Conservation (phyloP, 2,888 invertebrate genomes). For the Molanna angustata region DNA sequence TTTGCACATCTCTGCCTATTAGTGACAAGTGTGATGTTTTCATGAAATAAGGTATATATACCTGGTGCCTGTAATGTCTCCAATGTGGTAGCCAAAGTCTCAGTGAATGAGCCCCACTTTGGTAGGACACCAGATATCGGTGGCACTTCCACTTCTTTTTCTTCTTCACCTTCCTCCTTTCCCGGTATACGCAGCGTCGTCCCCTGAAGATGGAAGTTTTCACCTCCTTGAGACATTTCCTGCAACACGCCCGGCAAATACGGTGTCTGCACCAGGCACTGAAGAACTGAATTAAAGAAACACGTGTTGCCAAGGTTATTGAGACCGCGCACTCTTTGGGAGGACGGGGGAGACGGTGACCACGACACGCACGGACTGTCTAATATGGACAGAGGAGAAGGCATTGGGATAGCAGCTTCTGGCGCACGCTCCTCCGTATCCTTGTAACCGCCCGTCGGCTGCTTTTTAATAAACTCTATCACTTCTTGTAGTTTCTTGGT, state of each 20-base stretch:
- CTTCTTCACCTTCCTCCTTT: conserved; percentile 35
- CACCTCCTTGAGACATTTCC: conserved; percentile 66
- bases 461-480: conserved; percentile 69
- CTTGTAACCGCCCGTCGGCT: conserved; percentile 33
- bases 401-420: conserved; percentile 33
- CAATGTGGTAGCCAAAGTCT: conserved; percentile 66
- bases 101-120: conserved; percentile 67
- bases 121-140: conserved; percentile 65
- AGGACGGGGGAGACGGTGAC: conserved; percentile 32
- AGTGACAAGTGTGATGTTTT: too few species aligned
- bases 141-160: conserved; percentile 57
- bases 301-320: conserved; percentile 94
- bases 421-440: conserved; percentile 34
- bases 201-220: conserved; percentile 70
- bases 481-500: conserved; percentile 70
- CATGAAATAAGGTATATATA: conserved; percentile 19
- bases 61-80: conserved; percentile 61
- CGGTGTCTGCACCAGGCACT: conserved; percentile 86
- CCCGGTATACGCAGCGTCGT: conserved; percentile 58
- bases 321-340: conserved; percentile 71
- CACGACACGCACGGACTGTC: background rate
- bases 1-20: too few species aligned
- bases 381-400: background rate
- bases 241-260: conserved; percentile 66
- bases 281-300: conserved; percentile 95